Evolutionary conservation across 1,140 invertebrate genomes (phyloP), one percentile per base, ranked within the genome.

Genomic region (Nasonia vitripennis): DNA sequence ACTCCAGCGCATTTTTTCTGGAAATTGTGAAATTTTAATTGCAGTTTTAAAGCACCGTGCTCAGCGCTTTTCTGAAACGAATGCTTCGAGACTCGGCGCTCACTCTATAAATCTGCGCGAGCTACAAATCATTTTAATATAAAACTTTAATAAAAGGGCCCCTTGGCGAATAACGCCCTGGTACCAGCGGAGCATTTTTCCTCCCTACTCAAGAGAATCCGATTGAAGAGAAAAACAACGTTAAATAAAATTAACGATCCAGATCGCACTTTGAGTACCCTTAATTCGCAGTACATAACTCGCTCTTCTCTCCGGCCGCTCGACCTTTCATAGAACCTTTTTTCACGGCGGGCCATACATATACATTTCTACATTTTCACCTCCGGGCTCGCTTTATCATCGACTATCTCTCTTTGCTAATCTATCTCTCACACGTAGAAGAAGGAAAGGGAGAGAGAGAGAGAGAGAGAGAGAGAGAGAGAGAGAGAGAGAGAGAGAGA

Each of bases 301-400:
- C 55, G 41, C 41, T 62, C 48, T 51, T 51, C 17, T 51, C 17
- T n/a, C 20, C 14, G 7, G 55, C 55, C 6, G n/a, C 45, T 68
- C 67, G n/a, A 81, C 55, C 70, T 81, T 73, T 81, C 80, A 81
- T 55, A 34, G 20, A 73, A 73, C 14, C 23, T 11, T 81, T 81
- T 73, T 81, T 55, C 80, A n/a, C 37, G n/a, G 37, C 23, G 68
- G 9, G 27, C 20, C 6, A 20, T 7, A 67, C 9, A 67, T 11
- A 79, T 48, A 71, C 37, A 55, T 73, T 48, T 73, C 23, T 73
- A 73, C 23, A 31, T 48, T 71, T 81, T 11, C 17, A 45, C 11
- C 41, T 81, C 23, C 68, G 45, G 70, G 70, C 20, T 81, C 67
- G 70, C 80, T 81, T 73, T 81, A 71, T 81, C 80, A 81, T 81